Evolutionary conservation across 1,140 invertebrate genomes (phyloP).

Genomic region (Solen grandis): DNA sequence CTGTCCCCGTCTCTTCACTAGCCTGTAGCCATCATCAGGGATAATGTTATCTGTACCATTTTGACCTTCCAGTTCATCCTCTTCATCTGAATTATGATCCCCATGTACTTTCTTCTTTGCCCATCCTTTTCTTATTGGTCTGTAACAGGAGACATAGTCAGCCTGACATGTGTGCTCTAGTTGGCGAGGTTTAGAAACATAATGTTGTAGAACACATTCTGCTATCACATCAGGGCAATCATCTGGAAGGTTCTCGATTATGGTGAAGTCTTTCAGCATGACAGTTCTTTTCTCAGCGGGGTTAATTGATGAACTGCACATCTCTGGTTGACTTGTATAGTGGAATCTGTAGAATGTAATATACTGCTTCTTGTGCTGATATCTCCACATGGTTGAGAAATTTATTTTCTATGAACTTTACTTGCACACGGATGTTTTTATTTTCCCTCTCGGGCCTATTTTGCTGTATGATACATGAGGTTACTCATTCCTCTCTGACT

Average conservation of each 20-base stretch:
- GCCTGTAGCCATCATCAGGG: too few relatives aligned
- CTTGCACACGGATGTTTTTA: not conserved
- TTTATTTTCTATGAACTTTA: slow-evolving; percentile 2
- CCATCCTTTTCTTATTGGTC: too few relatives aligned
- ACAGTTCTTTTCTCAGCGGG: not conserved
- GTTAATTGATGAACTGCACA: not conserved
- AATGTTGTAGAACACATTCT: not conserved
- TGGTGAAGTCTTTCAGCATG: not conserved
- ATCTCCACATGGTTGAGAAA: too few relatives aligned
- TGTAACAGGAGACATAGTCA: too few relatives aligned
- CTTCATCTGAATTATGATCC: too few relatives aligned
- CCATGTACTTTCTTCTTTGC: too few relatives aligned
- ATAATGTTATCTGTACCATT: too few relatives aligned
- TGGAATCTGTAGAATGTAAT: not conserved
- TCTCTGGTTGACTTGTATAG: not conserved
- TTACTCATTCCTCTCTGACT: slow-evolving; percentile 29
- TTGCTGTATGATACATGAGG: slow-evolving; percentile 4
- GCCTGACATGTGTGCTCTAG: too few relatives aligned
- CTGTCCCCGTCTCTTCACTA: too few relatives aligned
- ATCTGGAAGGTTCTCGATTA: not conserved
- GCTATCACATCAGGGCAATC: not conserved
- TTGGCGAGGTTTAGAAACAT: slow-evolving; percentile 1
- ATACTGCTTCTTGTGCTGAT: too few relatives aligned
- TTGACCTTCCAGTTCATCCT: too few relatives aligned
- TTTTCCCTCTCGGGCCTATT: slow-evolving; percentile 13